Percentiles rank a stretch among this genome's conserved stretches.
Conservation (phyloP, 2,113 vertebrate genomes). For the Aspiorhynchus laticeps region DNA sequence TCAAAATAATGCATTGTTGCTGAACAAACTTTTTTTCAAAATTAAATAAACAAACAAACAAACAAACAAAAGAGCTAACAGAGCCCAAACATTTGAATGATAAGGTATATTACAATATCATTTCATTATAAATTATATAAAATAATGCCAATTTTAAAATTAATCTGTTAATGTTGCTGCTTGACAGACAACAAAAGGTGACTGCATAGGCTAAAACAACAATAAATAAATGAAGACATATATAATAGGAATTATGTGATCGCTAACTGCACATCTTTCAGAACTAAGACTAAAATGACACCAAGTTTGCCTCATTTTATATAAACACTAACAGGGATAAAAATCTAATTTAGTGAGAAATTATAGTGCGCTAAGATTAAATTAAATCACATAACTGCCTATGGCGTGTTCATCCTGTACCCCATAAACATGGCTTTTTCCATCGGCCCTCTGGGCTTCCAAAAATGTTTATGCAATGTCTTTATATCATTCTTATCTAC, state of each 20-base stretch:
- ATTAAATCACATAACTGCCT: too few relatives aligned
- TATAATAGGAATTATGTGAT: not conserved
- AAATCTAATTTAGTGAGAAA: not conserved
- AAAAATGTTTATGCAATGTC: not conserved
- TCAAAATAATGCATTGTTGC: not conserved
- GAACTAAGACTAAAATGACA: not conserved
- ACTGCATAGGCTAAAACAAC: not conserved
- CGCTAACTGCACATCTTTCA: not conserved
- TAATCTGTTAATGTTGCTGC: too few relatives aligned
- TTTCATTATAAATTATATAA: too few relatives aligned
- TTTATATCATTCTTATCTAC: not conserved
- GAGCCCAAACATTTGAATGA: not conserved
- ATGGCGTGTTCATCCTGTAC: not conserved
- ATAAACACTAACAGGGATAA: not conserved
- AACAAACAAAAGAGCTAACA: too few relatives aligned
- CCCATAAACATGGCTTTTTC: not conserved
- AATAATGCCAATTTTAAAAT: too few relatives aligned
- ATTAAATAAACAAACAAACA: too few relatives aligned
- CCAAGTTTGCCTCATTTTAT: not conserved
- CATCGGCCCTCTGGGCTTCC: not conserved
- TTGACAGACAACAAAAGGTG: not conserved
- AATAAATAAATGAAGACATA: not conserved
- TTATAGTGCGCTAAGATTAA: too few relatives aligned
- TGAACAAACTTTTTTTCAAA: not conserved
- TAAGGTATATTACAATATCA: not conserved